phyloP scores from a whole-genome alignment of 2,797 vertebrate genomes.

The Gallinago solitaria region DNA sequence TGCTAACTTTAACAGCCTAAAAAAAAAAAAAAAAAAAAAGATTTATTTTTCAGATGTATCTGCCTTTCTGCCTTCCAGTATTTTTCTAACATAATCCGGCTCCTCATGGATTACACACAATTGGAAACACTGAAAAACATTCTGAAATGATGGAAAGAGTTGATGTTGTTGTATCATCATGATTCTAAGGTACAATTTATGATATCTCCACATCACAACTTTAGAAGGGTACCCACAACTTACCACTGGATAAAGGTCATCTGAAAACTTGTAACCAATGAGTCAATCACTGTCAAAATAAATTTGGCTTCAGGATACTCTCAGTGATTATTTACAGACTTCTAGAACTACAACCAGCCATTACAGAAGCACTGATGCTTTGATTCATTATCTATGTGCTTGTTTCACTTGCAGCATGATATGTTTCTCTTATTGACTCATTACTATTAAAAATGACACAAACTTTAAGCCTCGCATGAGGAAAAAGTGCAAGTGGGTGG shows the following conservation, averaged over 20 bases:
- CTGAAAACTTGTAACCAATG: not conserved
- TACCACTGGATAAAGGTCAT: not conserved
- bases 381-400: not conserved
- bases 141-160: not conserved
- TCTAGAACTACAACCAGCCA: not conserved
- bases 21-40: not conserved
- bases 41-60: not conserved
- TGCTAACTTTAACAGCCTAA: not conserved
- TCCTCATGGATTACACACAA: not conserved
- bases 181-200: not conserved
- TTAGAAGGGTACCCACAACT: not conserved
- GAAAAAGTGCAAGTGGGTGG: not conserved
- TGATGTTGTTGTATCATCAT: not conserved
- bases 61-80: not conserved
- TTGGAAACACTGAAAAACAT: not conserved
- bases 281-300: not conserved
- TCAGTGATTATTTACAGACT: not conserved
- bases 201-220: fast-evolving
- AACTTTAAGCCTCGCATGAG: not conserved
- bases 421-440: not conserved
- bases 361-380: not conserved
- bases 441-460: not conserved
- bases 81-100: not conserved
- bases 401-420: not conserved
- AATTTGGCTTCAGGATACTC: not conserved